phyloP scores from a whole-genome alignment of 2,113 vertebrate genomes.

The Vimba vimba region DNA sequence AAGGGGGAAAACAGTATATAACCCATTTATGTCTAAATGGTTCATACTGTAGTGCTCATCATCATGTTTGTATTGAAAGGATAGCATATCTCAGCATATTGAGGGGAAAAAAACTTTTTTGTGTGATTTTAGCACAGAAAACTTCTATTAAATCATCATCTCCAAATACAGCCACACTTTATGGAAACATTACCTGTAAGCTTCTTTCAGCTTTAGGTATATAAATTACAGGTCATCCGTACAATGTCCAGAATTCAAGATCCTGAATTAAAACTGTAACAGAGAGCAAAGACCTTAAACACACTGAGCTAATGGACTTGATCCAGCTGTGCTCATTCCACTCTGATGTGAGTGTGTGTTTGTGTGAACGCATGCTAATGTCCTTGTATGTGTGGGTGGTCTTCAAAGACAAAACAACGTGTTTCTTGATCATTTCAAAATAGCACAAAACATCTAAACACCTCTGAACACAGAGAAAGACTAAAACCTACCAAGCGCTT shows the following conservation, averaged over 20 bases:
- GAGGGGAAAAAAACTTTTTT: neutral
- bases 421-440: neutral
- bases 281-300: constrained; percentile 45
- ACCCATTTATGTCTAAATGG: constrained; percentile 59
- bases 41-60: neutral
- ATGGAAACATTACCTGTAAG: neutral
- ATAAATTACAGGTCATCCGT: neutral
- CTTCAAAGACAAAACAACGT: neutral
- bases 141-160: neutral
- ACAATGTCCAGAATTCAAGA: constrained; percentile 20
- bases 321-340: constrained; percentile 50
- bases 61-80: neutral
- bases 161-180: neutral
- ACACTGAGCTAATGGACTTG: neutral
- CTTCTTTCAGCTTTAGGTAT: constrained; percentile 35
- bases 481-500: neutral
- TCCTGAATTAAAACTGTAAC: constrained; percentile 57
- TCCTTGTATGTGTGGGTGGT: constrained; percentile 53
- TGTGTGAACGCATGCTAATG: constrained; percentile 53
- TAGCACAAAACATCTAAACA: constrained; percentile 25
- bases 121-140: neutral
- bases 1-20: constrained; percentile 59
- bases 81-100: neutral
- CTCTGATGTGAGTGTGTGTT: constrained; percentile 57
- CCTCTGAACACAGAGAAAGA: neutral